Percentiles rank a stretch among this genome's conserved stretches.
Evolutionary conservation across 2,888 invertebrate genomes (phyloP).

Genomic region (Volucella zonaria): DNA sequence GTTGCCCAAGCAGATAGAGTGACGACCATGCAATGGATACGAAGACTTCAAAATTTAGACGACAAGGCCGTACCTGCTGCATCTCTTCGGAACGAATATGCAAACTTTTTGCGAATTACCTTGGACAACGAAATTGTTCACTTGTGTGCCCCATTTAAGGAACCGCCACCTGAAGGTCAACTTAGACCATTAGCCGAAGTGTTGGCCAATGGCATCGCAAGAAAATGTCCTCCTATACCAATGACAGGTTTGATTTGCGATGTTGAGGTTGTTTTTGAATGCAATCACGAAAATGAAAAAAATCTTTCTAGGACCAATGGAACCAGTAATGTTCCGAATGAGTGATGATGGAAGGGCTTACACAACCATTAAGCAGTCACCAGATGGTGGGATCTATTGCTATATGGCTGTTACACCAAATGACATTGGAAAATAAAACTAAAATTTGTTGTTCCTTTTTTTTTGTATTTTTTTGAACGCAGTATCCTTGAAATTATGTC

Average conservation of each 20-base stretch:
- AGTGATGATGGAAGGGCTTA: conserved; percentile 84
- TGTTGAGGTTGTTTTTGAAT: not conserved
- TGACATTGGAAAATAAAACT: conserved; percentile 5
- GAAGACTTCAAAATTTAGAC: conserved; percentile 82
- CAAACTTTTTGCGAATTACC: conserved; percentile 84
- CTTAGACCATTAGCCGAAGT: conserved; percentile 83
- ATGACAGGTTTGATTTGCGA: conserved; percentile 78
- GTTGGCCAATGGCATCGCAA: conserved; percentile 81
- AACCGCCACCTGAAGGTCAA: conserved; percentile 81
- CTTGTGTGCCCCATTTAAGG: conserved; percentile 83
- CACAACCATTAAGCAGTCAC: conserved; percentile 83
- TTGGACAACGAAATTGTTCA: conserved; percentile 82
- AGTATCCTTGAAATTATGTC: too few relatives aligned
- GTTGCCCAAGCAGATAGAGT: conserved; percentile 82
- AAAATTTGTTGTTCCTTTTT: not conserved
- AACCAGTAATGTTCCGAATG: conserved; percentile 83
- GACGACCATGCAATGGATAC: conserved; percentile 84
- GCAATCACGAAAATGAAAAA: not conserved
- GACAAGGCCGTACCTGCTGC: conserved; percentile 82
- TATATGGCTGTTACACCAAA: conserved; percentile 83
- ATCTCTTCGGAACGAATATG: conserved; percentile 84
- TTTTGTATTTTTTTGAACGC: not conserved
- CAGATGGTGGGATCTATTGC: conserved; percentile 84
- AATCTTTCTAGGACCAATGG: conserved; percentile 81
- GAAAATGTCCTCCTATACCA: conserved; percentile 83